Conservation (phyloP, 30 jellyfish, hydroid and myxozoan species). For the Hydractinia echinata region DNA sequence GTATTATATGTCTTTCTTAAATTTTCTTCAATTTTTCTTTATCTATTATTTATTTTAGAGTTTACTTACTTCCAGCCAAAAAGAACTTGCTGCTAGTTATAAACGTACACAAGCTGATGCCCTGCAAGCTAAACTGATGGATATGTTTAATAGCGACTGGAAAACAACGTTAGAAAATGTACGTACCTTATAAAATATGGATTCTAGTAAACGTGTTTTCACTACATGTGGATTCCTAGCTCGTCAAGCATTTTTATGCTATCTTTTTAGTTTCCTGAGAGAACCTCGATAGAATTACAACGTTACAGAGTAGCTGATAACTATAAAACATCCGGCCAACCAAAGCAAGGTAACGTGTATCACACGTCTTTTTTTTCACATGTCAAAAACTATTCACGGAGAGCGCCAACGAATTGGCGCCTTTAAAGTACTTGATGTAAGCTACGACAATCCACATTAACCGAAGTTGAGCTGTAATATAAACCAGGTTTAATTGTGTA, state of each 20-base stretch:
- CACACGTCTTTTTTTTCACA: too few relatives aligned
- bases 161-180: neutral
- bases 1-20: too few relatives aligned
- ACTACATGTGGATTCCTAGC: neutral
- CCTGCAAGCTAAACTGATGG: neutral
- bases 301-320: constrained; percentile 4
- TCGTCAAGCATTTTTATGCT: too few relatives aligned
- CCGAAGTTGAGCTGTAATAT: too few relatives aligned
- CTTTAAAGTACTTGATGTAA: too few relatives aligned
- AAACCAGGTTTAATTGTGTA: too few relatives aligned
- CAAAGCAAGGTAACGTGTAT: too few relatives aligned
- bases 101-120: neutral
- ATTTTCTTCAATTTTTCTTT: neutral
- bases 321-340: too few relatives aligned
- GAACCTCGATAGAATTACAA: neutral
- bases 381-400: too few relatives aligned
- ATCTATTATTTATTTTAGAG: neutral
- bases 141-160: neutral
- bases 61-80: neutral
- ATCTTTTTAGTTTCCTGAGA: neutral
- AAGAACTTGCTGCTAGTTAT: neutral
- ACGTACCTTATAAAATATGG: neutral
- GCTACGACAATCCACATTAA: too few relatives aligned
- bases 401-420: too few relatives aligned
- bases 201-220: neutral